Evolutionary conservation across 2,888 invertebrate genomes (phyloP).

Genomic region (Metalampra italica): DNA sequence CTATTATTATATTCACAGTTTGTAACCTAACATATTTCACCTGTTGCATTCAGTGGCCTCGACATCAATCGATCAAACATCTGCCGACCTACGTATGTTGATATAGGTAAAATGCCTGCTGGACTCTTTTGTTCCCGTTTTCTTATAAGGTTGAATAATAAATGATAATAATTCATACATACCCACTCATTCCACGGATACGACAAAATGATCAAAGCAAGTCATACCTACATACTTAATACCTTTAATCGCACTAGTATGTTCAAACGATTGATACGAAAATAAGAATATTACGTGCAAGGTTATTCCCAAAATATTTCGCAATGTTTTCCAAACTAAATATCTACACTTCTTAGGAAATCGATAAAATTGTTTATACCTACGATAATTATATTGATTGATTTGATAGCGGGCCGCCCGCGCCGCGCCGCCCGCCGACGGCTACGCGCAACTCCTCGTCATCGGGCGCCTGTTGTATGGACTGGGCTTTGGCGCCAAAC

Average conservation of each 20-base stretch:
- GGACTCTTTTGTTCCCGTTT: conserved; percentile 5
- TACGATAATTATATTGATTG: conserved; percentile 1
- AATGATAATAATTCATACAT: too few species aligned
- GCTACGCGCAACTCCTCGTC: background rate
- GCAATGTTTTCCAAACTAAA: background rate
- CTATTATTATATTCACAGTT: background rate
- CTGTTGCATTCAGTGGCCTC: background rate
- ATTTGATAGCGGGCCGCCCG: background rate
- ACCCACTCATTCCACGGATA: too few species aligned
- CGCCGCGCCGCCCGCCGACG: background rate
- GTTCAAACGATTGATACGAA: too few species aligned
- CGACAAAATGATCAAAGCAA: too few species aligned
- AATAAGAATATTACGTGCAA: background rate
- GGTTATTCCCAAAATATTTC: background rate
- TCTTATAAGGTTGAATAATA: background rate
- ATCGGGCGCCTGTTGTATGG: background rate
- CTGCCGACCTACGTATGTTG: conserved; percentile 2
- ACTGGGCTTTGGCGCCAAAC: background rate
- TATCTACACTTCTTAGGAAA: background rate
- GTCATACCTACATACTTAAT: too few species aligned
- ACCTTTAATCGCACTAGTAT: too few species aligned
- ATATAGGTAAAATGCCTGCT: conserved; percentile 1
- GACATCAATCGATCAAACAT: conserved; percentile 1
- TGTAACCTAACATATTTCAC: background rate
- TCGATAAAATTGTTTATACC: background rate